Conservation (phyloP, 2,797 vertebrate species). For the Masticophis lateralis region DNA sequence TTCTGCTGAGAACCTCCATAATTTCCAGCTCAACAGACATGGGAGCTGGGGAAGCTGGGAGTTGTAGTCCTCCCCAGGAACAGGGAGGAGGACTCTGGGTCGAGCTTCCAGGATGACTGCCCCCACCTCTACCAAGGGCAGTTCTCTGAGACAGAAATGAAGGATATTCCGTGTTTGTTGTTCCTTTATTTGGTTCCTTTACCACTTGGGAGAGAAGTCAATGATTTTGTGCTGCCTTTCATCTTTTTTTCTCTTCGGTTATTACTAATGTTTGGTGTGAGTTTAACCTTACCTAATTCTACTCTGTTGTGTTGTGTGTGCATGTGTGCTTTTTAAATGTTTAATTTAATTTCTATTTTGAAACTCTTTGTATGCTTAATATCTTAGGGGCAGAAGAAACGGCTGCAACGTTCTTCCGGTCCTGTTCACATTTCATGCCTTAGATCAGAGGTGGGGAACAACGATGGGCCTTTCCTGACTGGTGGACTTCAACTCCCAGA, state of each 20-base stretch:
- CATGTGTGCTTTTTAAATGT: slow-evolving; percentile 2
- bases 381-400: neutral
- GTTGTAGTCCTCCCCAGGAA: neutral
- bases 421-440: neutral
- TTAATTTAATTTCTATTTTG: slow-evolving; percentile 24
- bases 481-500: too few species aligned
- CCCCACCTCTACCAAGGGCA: neutral
- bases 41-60: neutral
- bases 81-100: neutral
- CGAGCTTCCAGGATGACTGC: neutral
- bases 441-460: neutral
- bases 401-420: neutral
- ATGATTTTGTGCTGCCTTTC: neutral
- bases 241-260: rapidly evolving
- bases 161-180: neutral
- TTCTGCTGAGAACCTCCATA: neutral
- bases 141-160: neutral
- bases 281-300: slow-evolving; percentile 26
- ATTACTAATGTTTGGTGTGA: slow-evolving; percentile 13
- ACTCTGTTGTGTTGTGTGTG: neutral
- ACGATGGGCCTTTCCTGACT: too few species aligned
- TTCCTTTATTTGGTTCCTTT: neutral
- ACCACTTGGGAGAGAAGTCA: neutral
- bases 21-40: neutral
- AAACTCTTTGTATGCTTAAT: neutral